Evolutionary conservation across 2,888 invertebrate genomes (phyloP), one percentile per base, ranked within the genome.

Genomic region (Drosophila nr. fundita): DNA sequence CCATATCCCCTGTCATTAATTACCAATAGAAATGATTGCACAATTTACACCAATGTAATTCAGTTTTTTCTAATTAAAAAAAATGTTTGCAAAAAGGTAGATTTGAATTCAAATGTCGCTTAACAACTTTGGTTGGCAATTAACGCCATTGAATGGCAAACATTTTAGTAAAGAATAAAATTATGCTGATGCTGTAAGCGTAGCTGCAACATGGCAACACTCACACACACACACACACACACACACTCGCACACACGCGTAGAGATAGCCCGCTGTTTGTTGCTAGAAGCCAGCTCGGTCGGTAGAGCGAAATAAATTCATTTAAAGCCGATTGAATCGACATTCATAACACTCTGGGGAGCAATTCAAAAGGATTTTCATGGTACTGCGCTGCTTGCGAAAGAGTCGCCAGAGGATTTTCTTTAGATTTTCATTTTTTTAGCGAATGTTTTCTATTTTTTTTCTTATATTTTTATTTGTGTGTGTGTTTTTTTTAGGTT

Each of bases 341-440:
- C 91, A 90, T 87, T 91, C 91, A 91, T 87, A 88, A 90, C 87
- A 90, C 92, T 91, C 91, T 85, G 77, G 92, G 91, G 92, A 92
- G 90, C 91, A 89, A 92, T 92, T 90, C 79, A 83, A 89, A 89
- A 89, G 91, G 89, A 91, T 91, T 91, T 90, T 86, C 85, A 87
- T 85, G 80, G 83, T 61, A 69, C 75, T 81, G 76, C 74, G 73
- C 79, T 73, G 75, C 72, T 67, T 73, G 72, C 68, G 67, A 76
- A 79, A 83, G 84, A 80, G 80, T 84, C 82, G 87, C 87, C 76
- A 75, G 70, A 87, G 87, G 82, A 86, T 78, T 86, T 80, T 87
- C 87, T 87, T 87, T 87, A 81, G 83, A 85, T 85, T 87, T 87
- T 77, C 80, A 77, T 87, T 79, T 87, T 82, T 82, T 78, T 42